These are phyloP conservation scores for Xylota sylvarum DNA, from an alignment of 2,888 invertebrate species.

Conservation along the genomic window DNA sequence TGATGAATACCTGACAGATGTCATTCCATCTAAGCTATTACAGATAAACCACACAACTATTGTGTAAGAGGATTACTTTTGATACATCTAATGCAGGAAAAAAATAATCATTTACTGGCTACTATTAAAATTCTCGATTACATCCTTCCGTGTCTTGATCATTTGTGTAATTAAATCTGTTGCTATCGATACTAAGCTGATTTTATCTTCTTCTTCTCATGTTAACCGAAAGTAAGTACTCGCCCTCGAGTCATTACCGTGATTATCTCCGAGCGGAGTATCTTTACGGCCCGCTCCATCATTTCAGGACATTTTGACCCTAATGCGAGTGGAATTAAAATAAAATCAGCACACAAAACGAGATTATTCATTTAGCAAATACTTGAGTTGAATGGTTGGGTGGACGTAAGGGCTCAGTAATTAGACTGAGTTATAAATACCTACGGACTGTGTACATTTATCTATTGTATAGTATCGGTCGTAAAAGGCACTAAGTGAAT, in stretches of 20 bases:
- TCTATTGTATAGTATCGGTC: conserved; percentile 1
- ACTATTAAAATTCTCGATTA: neutral
- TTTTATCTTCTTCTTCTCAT: conserved; percentile 4
- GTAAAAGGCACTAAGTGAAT: conserved; percentile 20
- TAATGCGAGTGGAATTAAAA: neutral
- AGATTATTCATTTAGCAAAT: neutral
- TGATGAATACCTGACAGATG: neutral
- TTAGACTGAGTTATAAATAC: neutral
- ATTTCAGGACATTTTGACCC: neutral
- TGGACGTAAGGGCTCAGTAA: neutral
- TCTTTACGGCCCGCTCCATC: neutral
- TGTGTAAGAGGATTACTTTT: neutral
- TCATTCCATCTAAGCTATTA: neutral
- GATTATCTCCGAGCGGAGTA: neutral
- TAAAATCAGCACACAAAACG: neutral
- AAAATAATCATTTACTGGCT: neutral
- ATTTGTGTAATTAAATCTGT: conserved; percentile 33
- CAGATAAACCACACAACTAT: neutral
- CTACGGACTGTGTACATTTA: neutral
- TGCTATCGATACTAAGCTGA: conserved; percentile 7
- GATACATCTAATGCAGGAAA: neutral
- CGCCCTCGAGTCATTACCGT: neutral
- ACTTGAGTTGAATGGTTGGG: neutral
- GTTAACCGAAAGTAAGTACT: neutral
- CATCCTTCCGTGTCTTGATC: neutral